Evolutionary conservation across 2,113 vertebrate genomes (phyloP).

Genomic region (Zapus hudsonius): DNA sequence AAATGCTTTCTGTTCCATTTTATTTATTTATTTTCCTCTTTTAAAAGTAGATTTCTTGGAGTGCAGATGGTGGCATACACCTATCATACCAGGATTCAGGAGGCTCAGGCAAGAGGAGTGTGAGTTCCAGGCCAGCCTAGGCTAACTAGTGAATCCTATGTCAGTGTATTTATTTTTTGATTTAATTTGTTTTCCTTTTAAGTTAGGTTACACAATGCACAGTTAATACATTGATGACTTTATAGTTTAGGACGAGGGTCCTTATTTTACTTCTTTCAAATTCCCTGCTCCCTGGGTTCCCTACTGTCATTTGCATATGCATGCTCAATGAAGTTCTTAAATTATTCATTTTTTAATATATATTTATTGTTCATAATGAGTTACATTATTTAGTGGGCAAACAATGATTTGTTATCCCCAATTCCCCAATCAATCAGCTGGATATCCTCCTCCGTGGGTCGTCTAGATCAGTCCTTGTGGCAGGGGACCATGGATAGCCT

Average conservation of each 20-base stretch:
- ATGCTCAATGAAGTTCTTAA: background rate
- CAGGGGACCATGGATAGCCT: too few relatives aligned
- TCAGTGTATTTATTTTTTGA: background rate
- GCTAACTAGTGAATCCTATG: background rate
- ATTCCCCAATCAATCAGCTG: too few relatives aligned
- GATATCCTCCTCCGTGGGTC: too few relatives aligned
- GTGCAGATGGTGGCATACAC: too few relatives aligned
- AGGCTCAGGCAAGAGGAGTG: background rate
- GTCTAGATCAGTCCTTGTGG: too few relatives aligned
- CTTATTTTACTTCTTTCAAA: slow-evolving; percentile 19
- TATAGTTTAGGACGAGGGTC: background rate
- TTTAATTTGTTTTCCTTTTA: too few relatives aligned
- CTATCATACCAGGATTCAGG: background rate
- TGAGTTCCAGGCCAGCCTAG: background rate
- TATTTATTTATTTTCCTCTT: background rate
- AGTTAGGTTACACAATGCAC: too few relatives aligned
- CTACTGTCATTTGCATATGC: background rate
- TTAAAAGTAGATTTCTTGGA: background rate
- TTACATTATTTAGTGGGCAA: too few relatives aligned
- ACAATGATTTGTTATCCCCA: too few relatives aligned
- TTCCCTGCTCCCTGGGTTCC: background rate
- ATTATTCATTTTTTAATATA: background rate
- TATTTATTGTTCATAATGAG: too few relatives aligned
- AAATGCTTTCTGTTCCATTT: background rate
- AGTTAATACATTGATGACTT: background rate